phyloP scores from a whole-genome alignment of 2,113 vertebrate genomes.

The Megatriorchis doriae region DNA sequence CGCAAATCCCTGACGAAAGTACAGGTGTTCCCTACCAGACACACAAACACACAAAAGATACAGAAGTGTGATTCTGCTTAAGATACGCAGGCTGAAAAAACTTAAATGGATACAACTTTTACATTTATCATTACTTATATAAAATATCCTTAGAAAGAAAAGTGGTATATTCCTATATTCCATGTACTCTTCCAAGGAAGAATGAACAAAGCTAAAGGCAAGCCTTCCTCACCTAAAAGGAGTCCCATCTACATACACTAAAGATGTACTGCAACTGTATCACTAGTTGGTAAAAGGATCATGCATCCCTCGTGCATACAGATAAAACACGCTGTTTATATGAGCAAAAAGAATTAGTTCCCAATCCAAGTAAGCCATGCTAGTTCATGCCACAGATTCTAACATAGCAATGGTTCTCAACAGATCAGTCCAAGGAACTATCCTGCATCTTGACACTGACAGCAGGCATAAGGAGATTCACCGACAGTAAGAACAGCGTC shows the following conservation, averaged over 20 bases:
- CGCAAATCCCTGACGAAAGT: background rate
- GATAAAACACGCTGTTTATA: background rate
- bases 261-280: background rate
- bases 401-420: background rate
- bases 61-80: background rate
- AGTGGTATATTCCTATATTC: background rate
- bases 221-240: background rate
- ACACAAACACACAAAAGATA: background rate
- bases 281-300: background rate
- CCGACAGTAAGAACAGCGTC: fast-evolving
- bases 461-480: background rate
- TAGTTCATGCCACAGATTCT: background rate
- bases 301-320: background rate
- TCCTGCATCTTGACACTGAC: too few species aligned
- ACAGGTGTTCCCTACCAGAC: background rate
- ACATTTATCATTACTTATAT: background rate
- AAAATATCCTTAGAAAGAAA: background rate
- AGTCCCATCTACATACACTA: background rate
- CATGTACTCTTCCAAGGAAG: background rate
- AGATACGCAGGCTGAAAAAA: background rate
- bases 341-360: fast-evolving
- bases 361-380: fast-evolving
- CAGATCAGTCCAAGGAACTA: background rate
- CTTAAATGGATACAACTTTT: background rate
- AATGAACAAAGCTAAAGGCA: background rate